Evolutionary conservation across 2,797 vertebrate genomes (phyloP).

Genomic region (Taenioides sp.): DNA sequence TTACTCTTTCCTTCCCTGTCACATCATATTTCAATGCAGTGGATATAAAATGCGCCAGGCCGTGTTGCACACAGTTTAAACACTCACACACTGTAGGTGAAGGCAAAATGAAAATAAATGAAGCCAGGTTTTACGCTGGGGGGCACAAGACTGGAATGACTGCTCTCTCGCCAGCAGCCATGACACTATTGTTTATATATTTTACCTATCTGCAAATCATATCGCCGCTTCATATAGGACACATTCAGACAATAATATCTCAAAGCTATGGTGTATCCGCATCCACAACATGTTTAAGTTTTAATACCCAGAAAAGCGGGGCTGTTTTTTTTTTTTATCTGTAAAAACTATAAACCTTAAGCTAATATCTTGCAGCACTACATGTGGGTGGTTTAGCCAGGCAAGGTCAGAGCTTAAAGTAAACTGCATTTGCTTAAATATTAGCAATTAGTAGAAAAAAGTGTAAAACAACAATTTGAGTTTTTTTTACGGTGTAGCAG

Average conservation of each 20-base stretch:
- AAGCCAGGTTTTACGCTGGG: constrained; percentile 80
- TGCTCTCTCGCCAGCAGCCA: constrained; percentile 67
- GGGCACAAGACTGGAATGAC: constrained; percentile 82
- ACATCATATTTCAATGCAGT: constrained; percentile 45
- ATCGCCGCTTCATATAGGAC: constrained; percentile 24
- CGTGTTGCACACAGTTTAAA: constrained; percentile 78
- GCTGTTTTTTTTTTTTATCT: neutral
- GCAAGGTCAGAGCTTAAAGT: constrained; percentile 6
- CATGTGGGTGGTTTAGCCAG: constrained; percentile 10
- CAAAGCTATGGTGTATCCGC: constrained; percentile 17
- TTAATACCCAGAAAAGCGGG: constrained; percentile 2
- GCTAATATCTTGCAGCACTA: constrained; percentile 7
- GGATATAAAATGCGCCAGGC: constrained; percentile 80
- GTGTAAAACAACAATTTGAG: constrained; percentile 5
- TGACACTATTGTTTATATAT: constrained; percentile 62
- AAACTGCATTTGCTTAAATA: constrained; percentile 16
- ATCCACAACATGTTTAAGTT: constrained; percentile 18
- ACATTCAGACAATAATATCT: constrained; percentile 8
- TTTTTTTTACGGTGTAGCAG: constrained; percentile 15
- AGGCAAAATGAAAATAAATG: constrained; percentile 86
- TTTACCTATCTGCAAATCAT: constrained; percentile 52
- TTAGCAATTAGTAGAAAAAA: neutral
- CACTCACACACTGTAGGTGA: constrained; percentile 76
- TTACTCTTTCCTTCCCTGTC: constrained; percentile 42
- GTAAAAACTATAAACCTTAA: constrained; percentile 3